Evolutionary conservation across 2,888 invertebrate genomes (phyloP).

Genomic region (Coremacera marginata): DNA sequence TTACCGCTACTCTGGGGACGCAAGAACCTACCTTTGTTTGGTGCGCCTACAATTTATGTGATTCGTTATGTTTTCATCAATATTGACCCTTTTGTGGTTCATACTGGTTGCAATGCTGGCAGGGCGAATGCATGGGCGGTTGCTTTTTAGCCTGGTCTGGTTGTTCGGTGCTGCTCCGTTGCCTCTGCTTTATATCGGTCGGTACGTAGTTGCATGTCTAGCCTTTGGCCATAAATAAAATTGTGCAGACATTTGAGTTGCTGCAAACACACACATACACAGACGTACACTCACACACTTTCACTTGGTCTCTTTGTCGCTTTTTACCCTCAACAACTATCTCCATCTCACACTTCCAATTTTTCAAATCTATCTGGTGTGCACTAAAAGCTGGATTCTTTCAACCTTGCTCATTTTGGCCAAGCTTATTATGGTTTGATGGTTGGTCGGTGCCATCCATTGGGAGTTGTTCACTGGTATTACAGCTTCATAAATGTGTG

Average conservation of each 20-base stretch:
- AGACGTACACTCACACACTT: background rate
- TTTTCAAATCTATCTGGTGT: background rate
- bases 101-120: background rate
- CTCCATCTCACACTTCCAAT: background rate
- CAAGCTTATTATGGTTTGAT: conserved; percentile 11
- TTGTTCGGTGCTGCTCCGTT: background rate
- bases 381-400: background rate
- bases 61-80: conserved; percentile 31
- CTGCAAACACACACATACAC: background rate
- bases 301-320: background rate
- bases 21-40: background rate
- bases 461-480: background rate
- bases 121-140: background rate
- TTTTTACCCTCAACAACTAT: background rate
- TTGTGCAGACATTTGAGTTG: conserved; percentile 28
- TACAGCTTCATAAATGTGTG: too few relatives aligned
- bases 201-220: conserved; percentile 22
- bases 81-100: conserved; percentile 33
- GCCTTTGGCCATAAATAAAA: conserved; percentile 36
- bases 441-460: background rate
- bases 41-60: conserved; percentile 18
- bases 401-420: conserved; percentile 18
- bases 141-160: background rate
- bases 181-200: background rate
- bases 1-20: background rate